Evolutionary conservation across 2,888 invertebrate genomes (phyloP), one percentile per base, ranked within the genome.

Genomic region (Beris chalybata): DNA sequence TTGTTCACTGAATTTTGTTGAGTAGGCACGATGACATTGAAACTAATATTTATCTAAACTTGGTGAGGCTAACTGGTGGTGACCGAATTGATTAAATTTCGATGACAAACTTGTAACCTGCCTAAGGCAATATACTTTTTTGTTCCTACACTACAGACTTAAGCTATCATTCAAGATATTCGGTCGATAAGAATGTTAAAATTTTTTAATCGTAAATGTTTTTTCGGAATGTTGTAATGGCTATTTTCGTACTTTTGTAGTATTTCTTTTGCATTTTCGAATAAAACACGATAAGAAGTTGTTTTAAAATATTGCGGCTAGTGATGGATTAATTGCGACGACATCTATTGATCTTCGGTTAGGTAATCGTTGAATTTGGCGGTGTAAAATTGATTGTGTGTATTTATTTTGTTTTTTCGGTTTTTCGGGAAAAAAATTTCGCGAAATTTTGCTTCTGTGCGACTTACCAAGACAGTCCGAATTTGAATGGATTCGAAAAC

Each of bases 351-450:
- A 7, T 5, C 31, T 54, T 7, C 22, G 12, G 22, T 22, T 32
- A 32, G n/a, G 29, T 61, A 45, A 15, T 61, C 52, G 22, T 29
- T 61, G 38, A 22, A 38, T 61, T 50, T 50, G 15, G 52, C 50
- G 52, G 61, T 61, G 61, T 61, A 52, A 61, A 61, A 61, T 61
- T 61, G 61, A 61, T 61, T 22, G 52, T 48, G 22, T 22, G 22
- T 22, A 22, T 30, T 47, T 59, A 48, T 48, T 47, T 56, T 22
- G n/a, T 54, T 12, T 30, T 30, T 38, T 38, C 38, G 29, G n/a
- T 54, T 31, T n/a, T 22, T 29, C 4, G 2, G 31, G 2, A 11
- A 30, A 47, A 59, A 31, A 47, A 47, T 47, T 59, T 31, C 45
- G 56, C 38, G 56, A 38, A 38, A 30, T 31, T 54, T 32, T n/a